A percentile compares a stretch with the other conserved stretches of the same genome.
These are phyloP conservation scores for Sarcophaga peregrina DNA, from an alignment of 1,140 invertebrate species.

Conservation along the genomic window DNA sequence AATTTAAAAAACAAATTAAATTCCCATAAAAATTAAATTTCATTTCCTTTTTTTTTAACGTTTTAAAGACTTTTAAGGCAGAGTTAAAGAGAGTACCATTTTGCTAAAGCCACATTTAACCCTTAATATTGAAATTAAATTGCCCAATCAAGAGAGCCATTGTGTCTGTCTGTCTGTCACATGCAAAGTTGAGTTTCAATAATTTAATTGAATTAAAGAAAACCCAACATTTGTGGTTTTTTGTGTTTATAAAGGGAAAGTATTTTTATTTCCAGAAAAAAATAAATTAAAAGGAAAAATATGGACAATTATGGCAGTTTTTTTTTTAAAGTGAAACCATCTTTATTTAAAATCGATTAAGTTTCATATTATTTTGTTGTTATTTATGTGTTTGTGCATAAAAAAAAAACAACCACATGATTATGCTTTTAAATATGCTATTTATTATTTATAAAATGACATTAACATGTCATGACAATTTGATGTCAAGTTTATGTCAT, in stretches of 20 bases:
- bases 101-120: background rate
- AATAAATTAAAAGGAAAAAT: background rate
- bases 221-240: constrained; percentile 6
- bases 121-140: background rate
- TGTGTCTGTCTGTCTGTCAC: too few relatives aligned
- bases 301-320: background rate
- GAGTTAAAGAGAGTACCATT: too few relatives aligned
- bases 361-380: background rate
- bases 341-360: constrained; percentile 30
- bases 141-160: background rate
- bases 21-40: too few relatives aligned
- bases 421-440: constrained; percentile 30
- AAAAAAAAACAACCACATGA: constrained; percentile 2
- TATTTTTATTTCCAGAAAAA: background rate
- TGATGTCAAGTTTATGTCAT: constrained; percentile 40
- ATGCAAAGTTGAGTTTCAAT: background rate
- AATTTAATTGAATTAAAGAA: constrained; percentile 16
- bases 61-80: too few relatives aligned
- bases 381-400: background rate
- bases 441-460: constrained; percentile 41
- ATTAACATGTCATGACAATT: constrained; percentile 42
- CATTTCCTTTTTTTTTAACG: too few relatives aligned
- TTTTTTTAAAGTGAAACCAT: background rate
- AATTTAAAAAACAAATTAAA: too few relatives aligned
- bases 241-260: too few relatives aligned